Base-by-base conservation (phyloP, 2,888 invertebrate genomes). In the Ommatoiulus sabulosus region DNA sequence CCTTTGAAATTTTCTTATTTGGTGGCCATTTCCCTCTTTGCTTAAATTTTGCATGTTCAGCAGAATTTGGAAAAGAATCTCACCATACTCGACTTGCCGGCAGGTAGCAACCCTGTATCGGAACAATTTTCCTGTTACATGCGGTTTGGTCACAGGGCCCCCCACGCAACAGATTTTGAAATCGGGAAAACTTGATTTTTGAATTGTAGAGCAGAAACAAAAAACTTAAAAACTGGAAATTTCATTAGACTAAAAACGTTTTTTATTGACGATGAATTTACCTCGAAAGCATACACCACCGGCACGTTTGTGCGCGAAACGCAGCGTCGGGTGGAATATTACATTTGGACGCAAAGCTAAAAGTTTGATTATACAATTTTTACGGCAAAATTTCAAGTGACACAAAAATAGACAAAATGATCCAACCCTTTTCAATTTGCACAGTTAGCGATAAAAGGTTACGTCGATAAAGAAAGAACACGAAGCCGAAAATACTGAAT, bases 231-330 rank as follows among this genome's bases (percentile, higher is more conserved):
- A 63, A n/a, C 20, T n/a, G 63, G 20, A 63, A 63, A 20, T 63
- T 63, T 20, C 17, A n/a, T 17, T 63, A 63, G 63, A 63, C 63
- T 46, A 44, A 85, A 85, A 85, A 85, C 44, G 24, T 85, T 85
- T 52, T 86, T 87, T 87, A 87, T 87, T 87, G 87, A 87, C 87
- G 87, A 87, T 48, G 87, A 44, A 87, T 44, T 44, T 87, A 44
- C 48, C 44, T 52, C 87, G 48, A 87, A 46, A 52, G 87, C 87
- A 87, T 52, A 87, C 87, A 87, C 87, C 48, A 44, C 46, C 87
- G 15, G 63, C 63, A 48, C 87, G 44, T 87, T 87, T 48, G 44
- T 48, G 48, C 44, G 87, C 35, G 87, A 48, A 87, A 63, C 85
- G 85, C 85, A 85, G 44, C 35, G 87, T 87, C 63, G 20, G 63